Evolutionary conservation across 2,797 vertebrate species (phyloP).

Genomic region (Phylloscopus collybita): DNA sequence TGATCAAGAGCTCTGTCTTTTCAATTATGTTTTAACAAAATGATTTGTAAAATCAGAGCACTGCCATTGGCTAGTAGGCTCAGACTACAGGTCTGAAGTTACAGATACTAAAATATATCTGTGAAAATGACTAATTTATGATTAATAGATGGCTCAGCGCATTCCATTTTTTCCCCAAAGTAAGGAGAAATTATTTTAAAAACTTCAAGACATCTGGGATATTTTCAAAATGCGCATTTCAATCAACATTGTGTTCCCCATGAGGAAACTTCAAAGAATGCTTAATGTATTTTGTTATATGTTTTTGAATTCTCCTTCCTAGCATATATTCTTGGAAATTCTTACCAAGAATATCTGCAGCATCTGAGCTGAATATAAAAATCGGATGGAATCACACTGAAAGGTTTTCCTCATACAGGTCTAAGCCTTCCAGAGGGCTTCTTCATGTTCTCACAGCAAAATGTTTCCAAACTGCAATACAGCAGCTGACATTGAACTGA

Average conservation of each 20-base stretch:
- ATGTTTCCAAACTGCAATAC: not conserved
- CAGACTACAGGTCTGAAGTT: not conserved
- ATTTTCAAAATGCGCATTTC: not conserved
- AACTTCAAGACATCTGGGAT: not conserved
- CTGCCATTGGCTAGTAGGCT: not conserved
- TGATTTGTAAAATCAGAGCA: constrained; percentile 34
- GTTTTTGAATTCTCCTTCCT: not conserved
- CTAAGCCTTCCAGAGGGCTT: not conserved
- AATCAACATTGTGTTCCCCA: not conserved
- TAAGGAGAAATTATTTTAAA: not conserved
- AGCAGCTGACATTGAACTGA: not conserved
- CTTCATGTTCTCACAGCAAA: not conserved
- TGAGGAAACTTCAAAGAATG: not conserved
- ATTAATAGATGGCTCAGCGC: not conserved
- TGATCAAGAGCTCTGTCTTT: constrained; percentile 53
- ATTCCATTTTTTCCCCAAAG: not conserved
- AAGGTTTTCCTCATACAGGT: not conserved
- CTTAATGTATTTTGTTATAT: not conserved
- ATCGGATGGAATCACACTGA: not conserved
- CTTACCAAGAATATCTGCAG: not conserved
- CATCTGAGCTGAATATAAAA: not conserved
- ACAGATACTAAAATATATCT: not conserved
- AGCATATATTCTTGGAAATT: not conserved
- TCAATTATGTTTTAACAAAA: constrained; percentile 38
- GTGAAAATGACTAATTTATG: not conserved